These are phyloP conservation scores for Lasiommata megera DNA, from an alignment of 2,888 invertebrate species.

Conservation along the genomic window DNA sequence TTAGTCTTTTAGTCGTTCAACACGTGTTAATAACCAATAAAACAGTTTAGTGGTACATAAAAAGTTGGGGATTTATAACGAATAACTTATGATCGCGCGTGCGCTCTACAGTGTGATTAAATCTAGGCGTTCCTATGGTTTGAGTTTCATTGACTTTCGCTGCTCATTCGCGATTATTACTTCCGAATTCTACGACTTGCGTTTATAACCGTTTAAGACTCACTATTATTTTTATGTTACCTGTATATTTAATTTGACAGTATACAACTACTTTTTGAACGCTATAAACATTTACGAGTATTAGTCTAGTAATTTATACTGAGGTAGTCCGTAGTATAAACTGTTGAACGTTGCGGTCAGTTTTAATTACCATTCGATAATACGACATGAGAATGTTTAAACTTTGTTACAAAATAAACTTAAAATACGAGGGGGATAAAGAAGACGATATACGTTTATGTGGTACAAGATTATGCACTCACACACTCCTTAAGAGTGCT, in stretches of 20 bases:
- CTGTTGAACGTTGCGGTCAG: conserved; percentile 12
- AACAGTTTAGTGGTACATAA: conserved; percentile 78
- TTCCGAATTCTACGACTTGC: conserved; percentile 28
- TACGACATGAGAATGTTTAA: conserved; percentile 15
- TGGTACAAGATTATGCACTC: conserved; percentile 46
- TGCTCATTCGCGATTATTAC: conserved; percentile 39
- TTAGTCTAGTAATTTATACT: conserved; percentile 18
- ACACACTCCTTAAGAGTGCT: conserved; percentile 38
- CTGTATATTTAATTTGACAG: conserved; percentile 21
- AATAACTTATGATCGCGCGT: conserved; percentile 69
- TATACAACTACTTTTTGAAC: conserved; percentile 15
- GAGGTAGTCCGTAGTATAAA: conserved; percentile 11
- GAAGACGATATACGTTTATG: conserved; percentile 29
- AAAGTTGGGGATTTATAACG: conserved; percentile 79
- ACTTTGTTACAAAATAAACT: conserved; percentile 17
- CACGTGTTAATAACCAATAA: conserved; percentile 81
- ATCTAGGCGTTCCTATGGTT: conserved; percentile 40
- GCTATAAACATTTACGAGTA: conserved; percentile 18
- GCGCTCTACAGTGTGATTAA: conserved; percentile 49
- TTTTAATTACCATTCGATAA: conserved; percentile 15
- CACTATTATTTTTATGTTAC: conserved; percentile 22
- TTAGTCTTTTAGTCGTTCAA: conserved; percentile 70
- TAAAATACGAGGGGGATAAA: conserved; percentile 29
- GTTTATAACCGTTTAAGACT: conserved; percentile 22
- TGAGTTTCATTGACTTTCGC: conserved; percentile 49